Conservation (phyloP, 2,888 invertebrate genomes). For the Patella ulyssiponensis region DNA sequence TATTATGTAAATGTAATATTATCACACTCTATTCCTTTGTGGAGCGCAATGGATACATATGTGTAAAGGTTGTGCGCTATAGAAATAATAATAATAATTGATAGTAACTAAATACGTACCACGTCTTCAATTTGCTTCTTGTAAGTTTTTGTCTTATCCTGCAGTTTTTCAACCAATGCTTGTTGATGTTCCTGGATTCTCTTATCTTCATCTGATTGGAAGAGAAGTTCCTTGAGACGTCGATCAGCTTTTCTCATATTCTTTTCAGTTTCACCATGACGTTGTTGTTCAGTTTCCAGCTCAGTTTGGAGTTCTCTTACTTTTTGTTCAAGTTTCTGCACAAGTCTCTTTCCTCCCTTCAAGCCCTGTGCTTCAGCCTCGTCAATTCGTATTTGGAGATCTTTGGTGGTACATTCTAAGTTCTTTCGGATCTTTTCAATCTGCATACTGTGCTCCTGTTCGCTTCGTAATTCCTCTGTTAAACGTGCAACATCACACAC, state of each 20-base stretch:
- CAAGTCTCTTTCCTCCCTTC: not conserved
- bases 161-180: constrained; percentile 97
- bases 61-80: too few species aligned
- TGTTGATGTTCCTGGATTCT: constrained; percentile 99
- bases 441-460: constrained; percentile 97
- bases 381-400: constrained; percentile 89
- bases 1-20: too few species aligned
- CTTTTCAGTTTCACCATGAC: constrained; percentile 98
- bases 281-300: constrained; percentile 96
- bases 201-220: constrained; percentile 88
- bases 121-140: constrained; percentile 99
- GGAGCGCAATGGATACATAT: too few species aligned
- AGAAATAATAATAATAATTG: too few species aligned
- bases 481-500: constrained; percentile 89
- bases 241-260: constrained; percentile 94
- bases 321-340: constrained; percentile 91
- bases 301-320: constrained; percentile 77
- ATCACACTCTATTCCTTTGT: too few species aligned
- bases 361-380: constrained; percentile 84
- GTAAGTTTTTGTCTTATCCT: constrained; percentile 99
- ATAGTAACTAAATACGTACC: constrained; percentile 67
- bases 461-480: constrained; percentile 97
- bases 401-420: constrained; percentile 97
- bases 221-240: constrained; percentile 93
- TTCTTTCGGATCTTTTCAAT: constrained; percentile 98